Evolutionary conservation across 2,888 invertebrate species (phyloP).

Genomic region (Bombyx huttoni): DNA sequence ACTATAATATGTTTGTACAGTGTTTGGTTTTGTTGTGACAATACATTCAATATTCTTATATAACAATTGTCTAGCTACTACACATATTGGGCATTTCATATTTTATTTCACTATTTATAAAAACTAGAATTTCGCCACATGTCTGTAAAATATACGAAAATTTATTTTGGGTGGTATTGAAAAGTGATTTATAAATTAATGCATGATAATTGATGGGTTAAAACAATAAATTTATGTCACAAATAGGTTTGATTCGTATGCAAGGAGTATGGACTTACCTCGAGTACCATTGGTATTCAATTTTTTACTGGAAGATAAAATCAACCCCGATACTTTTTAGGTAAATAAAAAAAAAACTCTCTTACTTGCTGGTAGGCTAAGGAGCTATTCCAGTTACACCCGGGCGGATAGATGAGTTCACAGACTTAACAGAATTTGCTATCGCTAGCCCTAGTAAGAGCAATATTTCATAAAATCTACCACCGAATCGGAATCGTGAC

Average conservation of each 20-base stretch:
- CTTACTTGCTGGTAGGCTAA: too few species aligned
- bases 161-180: background rate
- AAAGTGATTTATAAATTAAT: background rate
- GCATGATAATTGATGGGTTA: background rate
- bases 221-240: background rate
- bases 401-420: too few species aligned
- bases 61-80: conserved; percentile 22
- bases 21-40: conserved; percentile 10
- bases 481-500: too few species aligned
- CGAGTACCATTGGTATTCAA: too few species aligned
- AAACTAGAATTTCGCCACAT: conserved; percentile 19
- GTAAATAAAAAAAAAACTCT: too few species aligned
- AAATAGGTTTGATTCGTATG: background rate
- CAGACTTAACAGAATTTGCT: too few species aligned
- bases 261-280: too few species aligned
- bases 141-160: conserved; percentile 13
- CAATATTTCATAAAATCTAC: too few species aligned
- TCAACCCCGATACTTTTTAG: too few species aligned
- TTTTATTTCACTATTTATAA: conserved; percentile 26
- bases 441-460: too few species aligned
- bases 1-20: conserved; percentile 3
- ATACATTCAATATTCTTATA: conserved; percentile 17
- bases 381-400: too few species aligned
- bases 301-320: too few species aligned
- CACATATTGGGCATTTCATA: conserved; percentile 44